phyloP scores from a whole-genome alignment of 2,797 vertebrate species.

The Coccyzus lansbergi region DNA sequence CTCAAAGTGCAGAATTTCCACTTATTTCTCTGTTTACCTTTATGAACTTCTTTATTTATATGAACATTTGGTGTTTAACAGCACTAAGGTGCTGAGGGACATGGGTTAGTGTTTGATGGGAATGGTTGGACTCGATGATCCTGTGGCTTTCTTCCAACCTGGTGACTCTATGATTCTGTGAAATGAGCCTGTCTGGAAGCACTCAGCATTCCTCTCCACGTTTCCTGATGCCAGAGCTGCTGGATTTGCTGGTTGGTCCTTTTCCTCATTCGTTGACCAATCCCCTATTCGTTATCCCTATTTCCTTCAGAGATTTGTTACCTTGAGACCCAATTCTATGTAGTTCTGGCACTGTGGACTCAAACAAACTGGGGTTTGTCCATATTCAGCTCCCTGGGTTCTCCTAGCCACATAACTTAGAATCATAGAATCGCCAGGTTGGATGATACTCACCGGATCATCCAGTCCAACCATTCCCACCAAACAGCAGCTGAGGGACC shows the following conservation, averaged over 20 bases:
- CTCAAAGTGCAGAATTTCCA: not conserved
- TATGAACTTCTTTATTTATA: not conserved
- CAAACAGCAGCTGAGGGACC: too few relatives aligned
- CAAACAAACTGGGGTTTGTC: not conserved
- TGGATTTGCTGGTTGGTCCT: not conserved
- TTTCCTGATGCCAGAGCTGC: not conserved
- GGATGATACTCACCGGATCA: too few relatives aligned
- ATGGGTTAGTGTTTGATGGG: too few relatives aligned
- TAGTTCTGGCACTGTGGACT: not conserved
- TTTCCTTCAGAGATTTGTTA: not conserved
- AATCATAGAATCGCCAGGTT: too few relatives aligned
- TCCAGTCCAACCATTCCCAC: too few relatives aligned
- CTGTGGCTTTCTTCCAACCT: too few relatives aligned
- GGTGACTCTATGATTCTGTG: too few relatives aligned
- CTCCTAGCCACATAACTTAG: not conserved
- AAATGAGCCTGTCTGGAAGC: not conserved
- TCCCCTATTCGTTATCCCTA: not conserved
- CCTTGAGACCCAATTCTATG: not conserved
- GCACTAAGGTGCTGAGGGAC: too few relatives aligned
- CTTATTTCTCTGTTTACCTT: not conserved
- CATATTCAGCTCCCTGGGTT: rapidly evolving
- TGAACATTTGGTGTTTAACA: not conserved
- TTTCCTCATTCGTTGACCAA: not conserved
- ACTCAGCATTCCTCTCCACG: rapidly evolving
- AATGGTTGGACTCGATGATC: too few relatives aligned